phyloP scores from a whole-genome alignment of 1,140 invertebrate species.

The Aphaenogaster rudis region DNA sequence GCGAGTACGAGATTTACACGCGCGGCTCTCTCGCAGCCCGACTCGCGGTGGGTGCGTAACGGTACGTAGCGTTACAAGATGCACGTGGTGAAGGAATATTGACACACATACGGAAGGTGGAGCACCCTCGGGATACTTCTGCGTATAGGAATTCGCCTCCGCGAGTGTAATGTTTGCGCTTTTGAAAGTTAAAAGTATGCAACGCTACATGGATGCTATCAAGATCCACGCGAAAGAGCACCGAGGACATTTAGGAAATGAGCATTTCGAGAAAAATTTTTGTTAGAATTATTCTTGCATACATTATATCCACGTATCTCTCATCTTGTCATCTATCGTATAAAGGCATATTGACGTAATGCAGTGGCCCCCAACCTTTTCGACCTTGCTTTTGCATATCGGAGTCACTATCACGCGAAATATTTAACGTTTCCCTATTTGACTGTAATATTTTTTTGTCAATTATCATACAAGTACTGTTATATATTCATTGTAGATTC shows the following conservation, averaged over 20 bases:
- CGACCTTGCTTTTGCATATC: not conserved
- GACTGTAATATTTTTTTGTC: not conserved
- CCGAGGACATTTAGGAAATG: not conserved
- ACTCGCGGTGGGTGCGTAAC: not conserved
- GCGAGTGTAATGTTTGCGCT: conserved; percentile 1
- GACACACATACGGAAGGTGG: conserved; percentile 17
- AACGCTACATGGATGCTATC: not conserved
- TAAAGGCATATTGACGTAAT: not conserved
- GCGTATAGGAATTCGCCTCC: not conserved
- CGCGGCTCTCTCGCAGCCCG: conserved; percentile 18
- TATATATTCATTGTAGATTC: not conserved
- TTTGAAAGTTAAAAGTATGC: not conserved
- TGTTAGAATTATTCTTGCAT: not conserved
- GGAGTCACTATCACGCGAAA: not conserved
- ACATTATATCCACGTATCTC: not conserved
- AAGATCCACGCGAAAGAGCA: not conserved
- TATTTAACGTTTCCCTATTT: not conserved
- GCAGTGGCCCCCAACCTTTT: not conserved
- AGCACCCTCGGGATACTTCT: conserved; percentile 1
- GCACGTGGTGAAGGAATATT: conserved; percentile 23
- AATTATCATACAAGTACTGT: not conserved
- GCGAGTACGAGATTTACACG: conserved; percentile 22
- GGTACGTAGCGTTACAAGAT: conserved; percentile 15
- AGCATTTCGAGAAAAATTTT: not conserved
- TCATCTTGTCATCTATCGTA: not conserved